phyloP scores from a whole-genome alignment of 2,797 vertebrate genomes.

The Prunella strophiata region DNA sequence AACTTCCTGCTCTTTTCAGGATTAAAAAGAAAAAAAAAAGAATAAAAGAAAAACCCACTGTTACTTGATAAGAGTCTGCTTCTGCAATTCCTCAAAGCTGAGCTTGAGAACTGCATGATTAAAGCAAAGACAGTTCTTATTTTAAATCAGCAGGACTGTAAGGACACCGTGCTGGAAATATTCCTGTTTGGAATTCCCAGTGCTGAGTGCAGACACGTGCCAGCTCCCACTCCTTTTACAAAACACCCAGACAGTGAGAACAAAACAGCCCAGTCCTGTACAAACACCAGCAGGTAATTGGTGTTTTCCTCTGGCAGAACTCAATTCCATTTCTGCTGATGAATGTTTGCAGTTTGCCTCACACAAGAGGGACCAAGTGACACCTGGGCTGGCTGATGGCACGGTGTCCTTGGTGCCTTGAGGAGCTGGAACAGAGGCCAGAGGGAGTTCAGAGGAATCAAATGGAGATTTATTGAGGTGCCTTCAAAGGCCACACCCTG shows the following conservation, averaged over 20 bases:
- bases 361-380: rapidly evolving
- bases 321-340: neutral
- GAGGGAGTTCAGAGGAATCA: neutral
- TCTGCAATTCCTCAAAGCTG: neutral
- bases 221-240: neutral
- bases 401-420: neutral
- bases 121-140: neutral
- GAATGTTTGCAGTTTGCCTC: neutral
- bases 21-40: neutral
- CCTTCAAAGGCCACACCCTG: neutral
- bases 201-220: neutral
- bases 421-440: neutral
- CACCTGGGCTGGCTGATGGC: neutral
- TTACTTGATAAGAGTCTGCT: neutral
- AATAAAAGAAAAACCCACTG: neutral
- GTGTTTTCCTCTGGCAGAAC: neutral
- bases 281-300: neutral
- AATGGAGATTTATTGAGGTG: neutral
- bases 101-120: neutral
- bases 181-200: neutral
- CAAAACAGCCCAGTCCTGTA: neutral
- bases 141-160: neutral
- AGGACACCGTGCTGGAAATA: neutral
- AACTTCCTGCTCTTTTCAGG: neutral
- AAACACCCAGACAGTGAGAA: neutral